phyloP scores from a whole-genome alignment of 1,140 invertebrate genomes.

The Pemphigus obesinymphae region DNA sequence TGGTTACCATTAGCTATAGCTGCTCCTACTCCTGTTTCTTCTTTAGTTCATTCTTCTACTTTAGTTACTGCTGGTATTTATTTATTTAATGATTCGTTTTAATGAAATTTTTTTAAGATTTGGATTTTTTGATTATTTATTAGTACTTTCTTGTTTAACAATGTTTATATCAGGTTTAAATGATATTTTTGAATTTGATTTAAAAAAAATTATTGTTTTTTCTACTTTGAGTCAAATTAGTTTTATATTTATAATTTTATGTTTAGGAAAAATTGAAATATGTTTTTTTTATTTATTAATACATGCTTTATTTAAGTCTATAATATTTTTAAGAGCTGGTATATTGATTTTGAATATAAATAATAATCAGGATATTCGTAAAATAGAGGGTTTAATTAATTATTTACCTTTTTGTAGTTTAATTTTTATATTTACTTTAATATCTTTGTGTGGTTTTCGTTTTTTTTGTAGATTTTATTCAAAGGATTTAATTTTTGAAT shows the following conservation, averaged over 20 bases:
- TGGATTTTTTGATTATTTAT: not conserved
- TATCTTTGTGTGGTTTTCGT: not conserved
- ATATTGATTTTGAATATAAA: conserved; percentile 2
- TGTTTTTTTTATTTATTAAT: conserved; percentile 20
- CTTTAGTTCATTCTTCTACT: too few species aligned
- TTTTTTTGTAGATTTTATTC: not conserved
- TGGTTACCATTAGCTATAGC: too few species aligned
- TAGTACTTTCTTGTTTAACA: not conserved
- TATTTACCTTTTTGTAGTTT: not conserved
- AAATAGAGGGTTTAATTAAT: not conserved
- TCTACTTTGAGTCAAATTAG: not conserved
- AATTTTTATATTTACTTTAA: not conserved
- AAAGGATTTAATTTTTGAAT: too few species aligned
- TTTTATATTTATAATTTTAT: conserved; percentile 5
- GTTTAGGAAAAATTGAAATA: not conserved
- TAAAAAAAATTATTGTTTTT: not conserved
- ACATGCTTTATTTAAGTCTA: not conserved
- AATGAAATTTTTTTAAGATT: too few species aligned
- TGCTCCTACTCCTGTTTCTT: too few species aligned
- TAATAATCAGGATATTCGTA: conserved; percentile 3
- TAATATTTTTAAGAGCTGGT: not conserved
- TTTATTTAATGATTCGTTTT: too few species aligned
- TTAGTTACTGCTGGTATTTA: too few species aligned
- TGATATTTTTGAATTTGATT: conserved; percentile 4
- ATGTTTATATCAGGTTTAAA: conserved; percentile 3